phyloP scores from a whole-genome alignment of 2,888 invertebrate species.

The Tetrapedia diversipes region DNA sequence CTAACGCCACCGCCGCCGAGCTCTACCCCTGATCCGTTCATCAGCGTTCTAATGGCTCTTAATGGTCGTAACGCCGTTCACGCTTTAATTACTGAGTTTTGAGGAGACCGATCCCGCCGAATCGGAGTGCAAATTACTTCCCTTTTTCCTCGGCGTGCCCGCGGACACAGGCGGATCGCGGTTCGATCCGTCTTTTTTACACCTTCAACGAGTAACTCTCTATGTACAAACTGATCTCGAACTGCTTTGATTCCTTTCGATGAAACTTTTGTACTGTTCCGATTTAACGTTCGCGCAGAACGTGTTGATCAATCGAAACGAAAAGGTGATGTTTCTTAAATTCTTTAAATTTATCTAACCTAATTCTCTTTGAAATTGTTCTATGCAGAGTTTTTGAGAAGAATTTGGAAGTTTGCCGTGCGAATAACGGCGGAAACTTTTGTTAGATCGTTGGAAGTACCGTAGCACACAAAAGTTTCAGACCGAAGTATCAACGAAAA shows the following conservation, averaged over 20 bases:
- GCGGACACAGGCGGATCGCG: not conserved
- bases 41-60: constrained; percentile 55
- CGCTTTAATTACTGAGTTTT: constrained; percentile 47
- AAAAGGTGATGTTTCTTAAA: too few relatives aligned
- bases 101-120: constrained; percentile 28
- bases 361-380: too few relatives aligned
- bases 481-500: too few relatives aligned
- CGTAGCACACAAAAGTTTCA: too few relatives aligned
- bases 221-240: constrained; percentile 10
- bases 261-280: too few relatives aligned
- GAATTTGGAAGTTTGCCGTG: not conserved
- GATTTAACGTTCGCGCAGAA: too few relatives aligned
- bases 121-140: constrained; percentile 27
- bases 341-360: too few relatives aligned
- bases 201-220: too few relatives aligned
- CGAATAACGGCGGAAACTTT: constrained; percentile 21
- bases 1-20: constrained; percentile 22
- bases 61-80: constrained; percentile 48
- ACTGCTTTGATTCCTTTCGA: too few relatives aligned
- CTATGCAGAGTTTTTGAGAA: not conserved
- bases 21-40: constrained; percentile 46
- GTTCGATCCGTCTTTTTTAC: not conserved
- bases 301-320: too few relatives aligned
- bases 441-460: constrained; percentile 25
- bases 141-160: not conserved